phyloP scores from a whole-genome alignment of 2,113 vertebrate genomes.

The Chionomys nivalis region DNA sequence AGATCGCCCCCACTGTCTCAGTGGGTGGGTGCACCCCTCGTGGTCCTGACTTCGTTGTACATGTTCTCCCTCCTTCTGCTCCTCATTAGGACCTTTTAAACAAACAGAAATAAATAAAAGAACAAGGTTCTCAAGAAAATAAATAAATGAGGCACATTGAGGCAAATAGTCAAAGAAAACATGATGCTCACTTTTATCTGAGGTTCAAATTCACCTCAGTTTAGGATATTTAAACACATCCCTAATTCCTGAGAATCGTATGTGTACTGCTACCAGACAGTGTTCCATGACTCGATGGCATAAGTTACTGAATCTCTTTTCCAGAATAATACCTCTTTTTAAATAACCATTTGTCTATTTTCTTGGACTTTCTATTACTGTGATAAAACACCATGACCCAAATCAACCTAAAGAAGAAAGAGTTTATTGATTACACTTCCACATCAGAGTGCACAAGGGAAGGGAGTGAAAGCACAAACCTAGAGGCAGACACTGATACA shows the following conservation, averaged over 20 bases:
- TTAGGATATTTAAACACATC: not conserved
- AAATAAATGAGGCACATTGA: not conserved
- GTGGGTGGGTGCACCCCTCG: too few species aligned
- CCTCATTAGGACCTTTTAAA: too few species aligned
- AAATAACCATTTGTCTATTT: not conserved
- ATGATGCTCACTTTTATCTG: not conserved
- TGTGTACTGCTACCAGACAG: not conserved
- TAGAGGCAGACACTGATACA: not conserved
- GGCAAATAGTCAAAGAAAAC: too few species aligned
- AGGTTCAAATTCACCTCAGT: not conserved
- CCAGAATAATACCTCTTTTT: not conserved
- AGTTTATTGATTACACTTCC: not conserved
- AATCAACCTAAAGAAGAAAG: not conserved
- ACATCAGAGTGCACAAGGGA: not conserved
- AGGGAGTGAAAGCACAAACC: not conserved
- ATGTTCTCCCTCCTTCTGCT: too few species aligned
- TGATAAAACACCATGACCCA: not conserved
- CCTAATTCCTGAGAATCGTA: not conserved
- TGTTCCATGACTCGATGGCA: not conserved
- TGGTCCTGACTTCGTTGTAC: too few species aligned
- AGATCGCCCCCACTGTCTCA: too few species aligned
- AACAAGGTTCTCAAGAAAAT: not conserved
- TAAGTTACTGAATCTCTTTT: not conserved
- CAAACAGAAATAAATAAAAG: not conserved
- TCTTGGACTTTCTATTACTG: not conserved